Evolutionary conservation across 2,113 vertebrate species (phyloP).

Genomic region (Thalassarche chlororhynchos): DNA sequence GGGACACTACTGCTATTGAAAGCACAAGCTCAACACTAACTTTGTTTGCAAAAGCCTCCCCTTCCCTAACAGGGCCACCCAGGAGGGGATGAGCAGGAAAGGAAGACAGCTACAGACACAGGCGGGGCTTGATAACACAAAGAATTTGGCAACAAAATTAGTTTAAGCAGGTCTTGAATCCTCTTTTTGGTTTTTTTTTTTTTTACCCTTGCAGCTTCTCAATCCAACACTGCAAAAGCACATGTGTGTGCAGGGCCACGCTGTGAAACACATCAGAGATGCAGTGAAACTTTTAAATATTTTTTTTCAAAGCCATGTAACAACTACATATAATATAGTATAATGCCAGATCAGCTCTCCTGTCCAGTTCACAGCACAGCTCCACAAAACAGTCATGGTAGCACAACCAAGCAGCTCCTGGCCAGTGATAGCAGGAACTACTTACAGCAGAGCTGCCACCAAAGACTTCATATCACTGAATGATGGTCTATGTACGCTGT

Average conservation of each 20-base stretch:
- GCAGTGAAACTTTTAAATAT: not conserved
- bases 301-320: not conserved
- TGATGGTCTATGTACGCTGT: not conserved
- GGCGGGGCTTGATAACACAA: not conserved
- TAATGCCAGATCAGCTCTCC: not conserved
- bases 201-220: not conserved
- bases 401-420: not conserved
- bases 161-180: not conserved
- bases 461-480: not conserved
- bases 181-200: too few relatives aligned
- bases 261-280: not conserved
- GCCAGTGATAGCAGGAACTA: not conserved
- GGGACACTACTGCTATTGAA: not conserved
- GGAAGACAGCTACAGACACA: not conserved
- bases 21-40: not conserved
- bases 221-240: not conserved
- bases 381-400: not conserved
- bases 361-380: not conserved
- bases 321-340: not conserved
- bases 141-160: not conserved
- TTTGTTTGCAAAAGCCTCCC: not conserved
- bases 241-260: not conserved
- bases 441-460: not conserved
- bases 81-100: not conserved
- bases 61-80: conserved; percentile 18